Percentiles rank a stretch among this genome's conserved stretches.
Evolutionary conservation across 2,113 vertebrate genomes (phyloP).

Genomic region (Anas platyrhynchos): DNA sequence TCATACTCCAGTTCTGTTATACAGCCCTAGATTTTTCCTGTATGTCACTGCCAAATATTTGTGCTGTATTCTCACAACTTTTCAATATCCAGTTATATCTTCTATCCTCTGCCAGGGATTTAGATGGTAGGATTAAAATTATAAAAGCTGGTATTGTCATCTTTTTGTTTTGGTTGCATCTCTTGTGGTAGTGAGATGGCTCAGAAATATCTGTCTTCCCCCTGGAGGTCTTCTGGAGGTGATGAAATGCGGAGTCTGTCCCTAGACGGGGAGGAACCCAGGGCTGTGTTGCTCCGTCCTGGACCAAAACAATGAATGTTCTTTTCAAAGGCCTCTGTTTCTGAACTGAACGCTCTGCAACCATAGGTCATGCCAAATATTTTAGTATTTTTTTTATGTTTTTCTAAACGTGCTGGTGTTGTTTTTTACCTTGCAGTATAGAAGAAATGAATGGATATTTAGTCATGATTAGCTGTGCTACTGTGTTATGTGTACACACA

Average conservation of each 20-base stretch:
- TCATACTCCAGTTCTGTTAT: neutral
- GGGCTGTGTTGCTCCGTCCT: neutral
- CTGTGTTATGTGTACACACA: accelerated
- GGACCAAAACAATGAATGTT: neutral
- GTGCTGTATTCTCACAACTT: neutral
- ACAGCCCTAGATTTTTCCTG: neutral
- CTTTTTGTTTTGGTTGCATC: neutral
- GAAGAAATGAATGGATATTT: neutral
- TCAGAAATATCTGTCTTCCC: neutral
- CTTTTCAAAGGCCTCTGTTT: neutral
- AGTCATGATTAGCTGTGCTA: neutral
- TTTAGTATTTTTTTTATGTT: neutral
- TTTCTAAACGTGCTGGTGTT: neutral
- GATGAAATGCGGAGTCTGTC: neutral
- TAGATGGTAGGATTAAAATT: neutral
- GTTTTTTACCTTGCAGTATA: neutral
- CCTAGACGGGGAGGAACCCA: neutral
- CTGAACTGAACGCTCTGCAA: neutral
- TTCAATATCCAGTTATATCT: neutral
- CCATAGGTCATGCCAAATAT: neutral
- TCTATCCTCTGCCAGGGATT: neutral
- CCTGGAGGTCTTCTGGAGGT: neutral
- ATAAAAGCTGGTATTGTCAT: neutral
- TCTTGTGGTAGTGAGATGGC: neutral
- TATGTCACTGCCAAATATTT: neutral